Percentiles rank a stretch among this genome's conserved stretches.
phyloP scores from a whole-genome alignment of 2,113 vertebrate genomes.

The Cervus canadensis region DNA sequence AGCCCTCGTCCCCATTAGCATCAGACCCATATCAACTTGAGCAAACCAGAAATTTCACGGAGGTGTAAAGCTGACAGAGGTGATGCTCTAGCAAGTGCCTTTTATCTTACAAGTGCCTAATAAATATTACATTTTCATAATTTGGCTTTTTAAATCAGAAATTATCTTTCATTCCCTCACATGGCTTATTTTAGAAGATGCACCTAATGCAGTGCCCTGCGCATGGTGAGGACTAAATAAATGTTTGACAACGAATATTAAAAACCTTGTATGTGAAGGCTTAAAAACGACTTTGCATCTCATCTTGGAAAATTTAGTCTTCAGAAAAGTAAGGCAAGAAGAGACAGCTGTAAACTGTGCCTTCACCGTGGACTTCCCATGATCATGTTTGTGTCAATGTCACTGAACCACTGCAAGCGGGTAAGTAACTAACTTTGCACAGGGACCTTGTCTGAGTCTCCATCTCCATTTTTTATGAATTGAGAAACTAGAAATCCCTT shows the following conservation, averaged over 20 bases:
- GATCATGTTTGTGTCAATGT: not conserved
- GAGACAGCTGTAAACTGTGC: not conserved
- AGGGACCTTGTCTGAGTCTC: not conserved
- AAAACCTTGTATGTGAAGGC: conserved; percentile 35
- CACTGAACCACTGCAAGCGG: not conserved
- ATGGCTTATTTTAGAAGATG: conserved; percentile 39
- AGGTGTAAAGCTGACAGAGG: not conserved
- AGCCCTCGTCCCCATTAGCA: not conserved
- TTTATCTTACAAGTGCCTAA: conserved; percentile 55
- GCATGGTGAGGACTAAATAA: conserved; percentile 55
- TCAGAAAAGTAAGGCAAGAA: not conserved
- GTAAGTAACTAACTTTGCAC: not conserved
- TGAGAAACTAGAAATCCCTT: not conserved
- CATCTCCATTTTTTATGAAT: not conserved
- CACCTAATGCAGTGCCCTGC: conserved; percentile 6
- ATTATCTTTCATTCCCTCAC: conserved; percentile 47
- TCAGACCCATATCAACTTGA: not conserved
- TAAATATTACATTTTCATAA: conserved; percentile 73
- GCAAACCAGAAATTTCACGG: conserved; percentile 22
- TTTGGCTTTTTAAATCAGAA: conserved; percentile 62
- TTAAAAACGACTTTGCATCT: conserved; percentile 53
- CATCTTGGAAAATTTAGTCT: conserved; percentile 28
- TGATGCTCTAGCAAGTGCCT: not conserved
- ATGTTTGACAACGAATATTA: conserved; percentile 71
- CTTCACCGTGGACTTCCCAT: not conserved